Percentiles rank a stretch among this genome's conserved stretches.
phyloP scores from a whole-genome alignment of 2,113 vertebrate genomes.

The Nicator chloris region DNA sequence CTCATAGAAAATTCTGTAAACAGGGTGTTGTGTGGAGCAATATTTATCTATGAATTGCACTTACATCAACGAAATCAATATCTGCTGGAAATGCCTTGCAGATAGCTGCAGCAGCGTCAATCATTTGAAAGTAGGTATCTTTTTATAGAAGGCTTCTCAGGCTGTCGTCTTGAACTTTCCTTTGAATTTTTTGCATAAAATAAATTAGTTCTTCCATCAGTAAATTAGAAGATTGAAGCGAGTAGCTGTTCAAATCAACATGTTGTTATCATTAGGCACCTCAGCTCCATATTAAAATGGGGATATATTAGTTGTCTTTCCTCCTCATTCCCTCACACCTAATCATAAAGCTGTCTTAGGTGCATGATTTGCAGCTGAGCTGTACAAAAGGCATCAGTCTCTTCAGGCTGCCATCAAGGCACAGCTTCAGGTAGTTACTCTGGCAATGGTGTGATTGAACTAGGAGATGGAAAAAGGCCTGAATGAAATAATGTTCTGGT shows the following conservation, averaged over 20 bases:
- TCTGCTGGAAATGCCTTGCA: not conserved
- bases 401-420: not conserved
- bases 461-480: not conserved
- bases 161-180: not conserved
- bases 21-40: not conserved
- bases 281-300: conserved; percentile 26
- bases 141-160: conserved; percentile 1
- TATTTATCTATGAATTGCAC: not conserved
- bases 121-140: not conserved
- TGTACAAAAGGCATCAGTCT: not conserved
- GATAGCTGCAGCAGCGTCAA: not conserved
- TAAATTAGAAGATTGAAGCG: conserved; percentile 1
- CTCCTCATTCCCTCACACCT: not conserved
- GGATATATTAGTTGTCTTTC: not conserved
- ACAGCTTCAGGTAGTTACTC: not conserved
- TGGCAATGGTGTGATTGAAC: not conserved
- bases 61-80: not conserved
- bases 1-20: not conserved
- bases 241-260: conserved; percentile 13
- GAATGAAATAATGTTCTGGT: not conserved
- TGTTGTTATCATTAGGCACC: conserved; percentile 8
- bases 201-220: conserved; percentile 14
- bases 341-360: not conserved
- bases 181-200: conserved; percentile 41
- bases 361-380: not conserved